phyloP scores from a whole-genome alignment of 2,797 vertebrate species.

The Tadarida brasiliensis region DNA sequence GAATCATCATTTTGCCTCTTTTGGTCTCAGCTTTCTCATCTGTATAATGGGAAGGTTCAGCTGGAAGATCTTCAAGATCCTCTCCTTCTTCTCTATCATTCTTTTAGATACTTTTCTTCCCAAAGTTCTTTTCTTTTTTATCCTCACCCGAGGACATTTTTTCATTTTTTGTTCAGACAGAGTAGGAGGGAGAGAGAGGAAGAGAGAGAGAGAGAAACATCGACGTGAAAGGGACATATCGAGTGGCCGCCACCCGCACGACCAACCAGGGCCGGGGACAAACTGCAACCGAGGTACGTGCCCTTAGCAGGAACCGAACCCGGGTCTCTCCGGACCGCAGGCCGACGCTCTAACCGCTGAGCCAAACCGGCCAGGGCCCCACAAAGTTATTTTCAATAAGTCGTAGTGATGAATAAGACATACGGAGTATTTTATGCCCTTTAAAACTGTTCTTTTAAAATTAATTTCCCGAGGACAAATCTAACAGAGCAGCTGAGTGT shows the following conservation, averaged over 20 bases:
- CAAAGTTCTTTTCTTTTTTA: constrained; percentile 43
- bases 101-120: constrained; percentile 28
- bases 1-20: constrained; percentile 37
- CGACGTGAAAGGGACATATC: no score
- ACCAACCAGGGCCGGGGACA: no score
- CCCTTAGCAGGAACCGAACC: no score
- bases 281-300: no score
- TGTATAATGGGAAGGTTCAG: neutral
- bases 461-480: constrained; percentile 49
- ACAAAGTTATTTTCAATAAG: constrained; percentile 22
- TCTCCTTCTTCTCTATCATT: neutral
- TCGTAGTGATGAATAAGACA: neutral
- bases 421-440: neutral
- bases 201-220: no score
- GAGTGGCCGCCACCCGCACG: no score
- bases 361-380: no score
- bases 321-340: no score
- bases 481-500: neutral
- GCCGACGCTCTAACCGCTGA: no score
- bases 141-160: no score
- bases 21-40: neutral
- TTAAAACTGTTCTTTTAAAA: constrained; percentile 15
- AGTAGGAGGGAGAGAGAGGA: no score
- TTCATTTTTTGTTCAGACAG: no score
- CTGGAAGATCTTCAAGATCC: neutral